Conservation (phyloP, 1,140 invertebrate genomes). For the Probaryconus sp. region DNA sequence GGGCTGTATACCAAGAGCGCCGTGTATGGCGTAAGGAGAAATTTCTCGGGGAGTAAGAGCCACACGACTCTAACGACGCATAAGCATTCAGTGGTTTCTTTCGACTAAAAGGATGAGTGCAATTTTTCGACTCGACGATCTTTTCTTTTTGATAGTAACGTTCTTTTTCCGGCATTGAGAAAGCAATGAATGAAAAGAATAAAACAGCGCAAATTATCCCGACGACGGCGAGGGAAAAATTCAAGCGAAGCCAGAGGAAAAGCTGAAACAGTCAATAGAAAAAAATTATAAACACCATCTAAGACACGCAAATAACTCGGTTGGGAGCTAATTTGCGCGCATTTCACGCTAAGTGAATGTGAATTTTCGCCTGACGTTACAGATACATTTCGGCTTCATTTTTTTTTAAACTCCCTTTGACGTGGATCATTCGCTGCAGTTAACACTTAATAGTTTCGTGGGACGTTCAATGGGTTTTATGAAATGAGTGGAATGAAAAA, state of each 20-base stretch:
- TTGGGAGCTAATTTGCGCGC: constrained; percentile 46
- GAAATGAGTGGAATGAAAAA: no score
- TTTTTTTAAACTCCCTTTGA: no score
- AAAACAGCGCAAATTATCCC: constrained; percentile 58
- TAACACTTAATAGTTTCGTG: no score
- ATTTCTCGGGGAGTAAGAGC: constrained; percentile 45
- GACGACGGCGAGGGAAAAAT: constrained; percentile 20
- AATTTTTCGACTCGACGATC: constrained; percentile 61
- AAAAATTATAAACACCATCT: constrained; percentile 32
- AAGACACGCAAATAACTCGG: constrained; percentile 27
- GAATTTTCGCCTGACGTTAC: constrained; percentile 6
- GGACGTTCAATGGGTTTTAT: no score
- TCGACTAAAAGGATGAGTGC: constrained; percentile 57
- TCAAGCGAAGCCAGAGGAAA: constrained; percentile 15
- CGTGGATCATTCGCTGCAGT: no score
- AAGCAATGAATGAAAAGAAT: constrained; percentile 58
- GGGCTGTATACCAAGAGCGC: constrained; percentile 44
- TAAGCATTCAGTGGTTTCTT: constrained; percentile 55
- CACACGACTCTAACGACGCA: constrained; percentile 58
- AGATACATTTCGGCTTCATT: no score
- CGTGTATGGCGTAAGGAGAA: constrained; percentile 45
- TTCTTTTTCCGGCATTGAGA: constrained; percentile 40
- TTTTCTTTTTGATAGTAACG: constrained; percentile 48
- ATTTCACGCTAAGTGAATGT: constrained; percentile 37
- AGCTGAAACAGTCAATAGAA: constrained; percentile 44